Base-by-base conservation (phyloP, 2,888 invertebrate species). In the Archips crataeganus region DNA sequence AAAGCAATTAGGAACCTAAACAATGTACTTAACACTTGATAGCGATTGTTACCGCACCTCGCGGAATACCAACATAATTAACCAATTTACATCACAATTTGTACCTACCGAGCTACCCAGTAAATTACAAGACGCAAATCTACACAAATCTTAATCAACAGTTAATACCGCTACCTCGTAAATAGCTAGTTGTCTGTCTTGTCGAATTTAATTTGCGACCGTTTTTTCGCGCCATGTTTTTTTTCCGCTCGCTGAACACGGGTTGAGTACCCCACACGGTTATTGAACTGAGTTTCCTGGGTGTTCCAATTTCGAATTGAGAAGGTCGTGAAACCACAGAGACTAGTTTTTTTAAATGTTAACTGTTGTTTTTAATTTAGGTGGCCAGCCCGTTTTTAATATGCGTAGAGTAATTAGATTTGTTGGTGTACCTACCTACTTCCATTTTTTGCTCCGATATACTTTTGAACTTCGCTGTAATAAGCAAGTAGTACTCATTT, bases 221-320 rank as follows among this genome's bases (percentile, higher is more conserved):
- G 79, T 79, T 81, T 75, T 79, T 74, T 78, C 76, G 77, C 73
- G 79, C 80, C 76, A 80, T 79, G 75, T 82, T 81, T 77, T 71
- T 80, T 85, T 84, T 78, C 78, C 81, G 80, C 80, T 85, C 77
- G 77, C 64, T 84, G 86, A 75, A 75, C 80, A 82, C 80, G 77
- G 81, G 80, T 81, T 80, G 82, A 78, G 77, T 76, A 77, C 77
- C 79, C 77, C 79, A 69, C 45, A 68, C 76, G 71, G 68, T 76
- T 79, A 79, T 78, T 79, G 76, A 70, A 80, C 81, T 79, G 78
- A 78, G 72, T 75, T 76, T 76, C 75, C 68, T 74, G 49, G 75
- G 61, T 74, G 71, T 75, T 77, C 78, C 75, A 77, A 78, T 76
- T 77, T 77, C 62, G 65, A 79, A 78, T 74, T 65, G 71, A 63